Evolutionary conservation across 2,888 invertebrate species (phyloP).

Genomic region (Calameuta idolon): DNA sequence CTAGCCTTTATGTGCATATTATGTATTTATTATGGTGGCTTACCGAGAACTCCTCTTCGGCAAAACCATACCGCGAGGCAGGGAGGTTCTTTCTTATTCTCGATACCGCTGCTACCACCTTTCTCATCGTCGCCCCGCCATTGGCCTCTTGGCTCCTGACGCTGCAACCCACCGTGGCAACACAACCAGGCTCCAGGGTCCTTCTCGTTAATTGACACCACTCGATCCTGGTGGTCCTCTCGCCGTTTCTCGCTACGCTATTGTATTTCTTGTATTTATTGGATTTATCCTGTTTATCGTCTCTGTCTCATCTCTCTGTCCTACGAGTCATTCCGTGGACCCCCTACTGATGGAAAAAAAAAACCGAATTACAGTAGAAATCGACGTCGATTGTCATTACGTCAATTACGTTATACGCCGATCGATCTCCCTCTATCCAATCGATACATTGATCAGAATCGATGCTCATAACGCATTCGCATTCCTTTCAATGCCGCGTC

Average conservation of each 20-base stretch:
- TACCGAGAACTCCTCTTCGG: conserved; percentile 61
- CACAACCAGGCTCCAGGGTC: conserved; percentile 1
- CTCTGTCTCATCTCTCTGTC: not conserved
- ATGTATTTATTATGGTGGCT: conserved; percentile 65
- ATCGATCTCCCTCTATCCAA: not conserved
- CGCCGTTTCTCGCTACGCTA: conserved; percentile 25
- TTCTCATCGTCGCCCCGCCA: conserved; percentile 14
- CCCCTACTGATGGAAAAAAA: not conserved
- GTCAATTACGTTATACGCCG: not conserved
- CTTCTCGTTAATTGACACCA: conserved; percentile 65
- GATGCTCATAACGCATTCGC: conserved; percentile 53
- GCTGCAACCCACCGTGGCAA: conserved; percentile 13
- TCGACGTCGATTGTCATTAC: not conserved
- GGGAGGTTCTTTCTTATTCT: conserved; percentile 40
- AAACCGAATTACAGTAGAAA: not conserved
- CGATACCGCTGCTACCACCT: conserved; percentile 17
- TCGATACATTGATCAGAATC: not conserved
- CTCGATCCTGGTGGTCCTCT: conserved; percentile 64
- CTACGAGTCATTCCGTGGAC: not conserved
- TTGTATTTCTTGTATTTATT: not conserved
- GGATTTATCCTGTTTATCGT: not conserved
- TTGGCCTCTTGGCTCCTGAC: conserved; percentile 1
- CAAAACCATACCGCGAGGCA: conserved; percentile 58
- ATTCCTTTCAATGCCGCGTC: conserved; percentile 64
- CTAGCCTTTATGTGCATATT: conserved; percentile 66